Evolutionary conservation across 2,797 vertebrate species (phyloP), one percentile per base, ranked within the genome.

Genomic region (Hybognathus amarus): DNA sequence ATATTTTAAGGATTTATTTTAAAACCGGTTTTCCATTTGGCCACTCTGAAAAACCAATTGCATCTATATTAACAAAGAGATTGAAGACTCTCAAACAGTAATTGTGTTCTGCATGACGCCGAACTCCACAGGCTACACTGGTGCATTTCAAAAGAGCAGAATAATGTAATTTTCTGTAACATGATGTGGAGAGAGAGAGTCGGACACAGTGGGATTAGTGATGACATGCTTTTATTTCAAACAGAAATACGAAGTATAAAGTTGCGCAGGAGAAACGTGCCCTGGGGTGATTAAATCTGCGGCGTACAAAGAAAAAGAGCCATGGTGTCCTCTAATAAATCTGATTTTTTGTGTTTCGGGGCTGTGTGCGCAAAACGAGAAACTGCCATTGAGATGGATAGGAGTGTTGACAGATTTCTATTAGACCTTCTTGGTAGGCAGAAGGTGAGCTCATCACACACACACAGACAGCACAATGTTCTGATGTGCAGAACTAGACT

Each of bases 161-260:
- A 64, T 50, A 74, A 64, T 71, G 54, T 47, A 15, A 74, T 64
- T 47, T 63, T 66, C 40, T 18, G 2, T 64, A 10, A 74, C 69
- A 82, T 63, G 30, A 64, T 50, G 42, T 38, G 3, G 20, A 30
- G 30, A 15, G 22, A 73, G 61, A 75, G 52, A 74, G 42, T 63
- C 42, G 20, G 30, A 50, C 40, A n/a, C 42, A 64, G 56, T 61
- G 67, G 56, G 59, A 82, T 82, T 74, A 74, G 69, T 36, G 27
- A 68, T 61, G 68, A 36, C 40, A 81, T 73, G 79, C 38, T 80
- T 45, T 71, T 36, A 70, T 71, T 80, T 80, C 69, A 64, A 74
- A 73, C 69, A 73, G 79, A 81, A 81, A 64, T 81, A 64, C 74
- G 69, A 74, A 64, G 64, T 82, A 52, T 63, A 82, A 74, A 63